Base-by-base conservation (phyloP, 2,797 vertebrate species). In the Luscinia megarhynchos region DNA sequence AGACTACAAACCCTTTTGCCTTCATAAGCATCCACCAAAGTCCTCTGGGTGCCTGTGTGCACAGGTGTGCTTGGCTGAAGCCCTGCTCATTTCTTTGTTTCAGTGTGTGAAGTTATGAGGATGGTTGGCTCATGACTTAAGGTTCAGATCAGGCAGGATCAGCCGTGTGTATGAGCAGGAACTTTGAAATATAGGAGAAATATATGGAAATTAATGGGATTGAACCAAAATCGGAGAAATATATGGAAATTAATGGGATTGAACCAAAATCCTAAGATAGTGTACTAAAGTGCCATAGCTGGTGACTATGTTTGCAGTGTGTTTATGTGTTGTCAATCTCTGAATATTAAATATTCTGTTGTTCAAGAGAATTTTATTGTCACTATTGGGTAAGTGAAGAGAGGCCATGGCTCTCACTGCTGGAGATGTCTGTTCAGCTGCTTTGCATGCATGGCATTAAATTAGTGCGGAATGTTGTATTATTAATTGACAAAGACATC, bases 401-500 rank as follows among this genome's bases (percentile, higher is more conserved):
- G 78, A 90, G 81, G 81, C 77, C 84, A 20, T 4, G 32, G 80
- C 76, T 83, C n/a, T 58, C 43, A 2, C 81, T 78, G 92, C 82
- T 86, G 63, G 69, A 89, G 83, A 72, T 91, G 86, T 51, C 95
- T 91, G 68, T 76, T 96, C 64, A 62, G 67, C 61, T 89, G 54
- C 40, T 95, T 80, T 61, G 66, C 73, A 81, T 73, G 61, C 67
- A 62, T n/a, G 66, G 67, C 51, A 38, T 78, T 55, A 89, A 54
- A 48, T 85, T 48, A 80, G 55, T 48, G 46, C 9, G 0, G 7
- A 81, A 63, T 78, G 43, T 38, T 92, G 82, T 91, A 94, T 89
- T 95, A 93, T 93, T 91, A 95, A 93, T 93, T 84, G 84, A 64
- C 48, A 93, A 58, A 58, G 69, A 54, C 13, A 30, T 89, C 8